These are phyloP conservation scores for Siderastrea radians DNA, from an alignment of 92 coral and sea anemone genomes.

Conservation along the genomic window DNA sequence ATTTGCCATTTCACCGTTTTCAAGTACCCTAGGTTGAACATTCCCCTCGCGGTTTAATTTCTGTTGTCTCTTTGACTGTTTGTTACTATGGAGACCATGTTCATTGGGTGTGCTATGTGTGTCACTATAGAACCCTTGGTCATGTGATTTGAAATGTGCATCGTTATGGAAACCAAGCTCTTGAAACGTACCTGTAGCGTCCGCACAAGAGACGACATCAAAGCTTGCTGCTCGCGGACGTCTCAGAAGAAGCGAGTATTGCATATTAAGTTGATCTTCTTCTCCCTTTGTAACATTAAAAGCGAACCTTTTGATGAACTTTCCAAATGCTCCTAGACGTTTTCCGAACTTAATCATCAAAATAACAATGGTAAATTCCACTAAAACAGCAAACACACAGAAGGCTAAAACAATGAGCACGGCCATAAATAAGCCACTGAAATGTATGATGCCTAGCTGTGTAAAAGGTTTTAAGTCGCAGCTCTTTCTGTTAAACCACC, in stretches of 20 bases:
- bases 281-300: constrained; percentile 50
- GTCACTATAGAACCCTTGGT: not conserved
- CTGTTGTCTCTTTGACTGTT: not conserved
- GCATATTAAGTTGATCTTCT: constrained; percentile 21
- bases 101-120: not conserved
- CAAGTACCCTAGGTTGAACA: not conserved
- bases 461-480: constrained; percentile 22
- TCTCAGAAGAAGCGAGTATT: constrained; percentile 19
- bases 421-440: constrained; percentile 78
- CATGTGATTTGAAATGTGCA: not conserved
- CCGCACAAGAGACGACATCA: not conserved
- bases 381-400: constrained; percentile 59
- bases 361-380: constrained; percentile 49
- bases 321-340: constrained; percentile 42
- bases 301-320: constrained; percentile 38
- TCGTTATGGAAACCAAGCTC: constrained; percentile 39
- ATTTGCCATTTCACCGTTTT: not conserved
- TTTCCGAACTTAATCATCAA: constrained; percentile 31
- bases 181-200: not conserved
- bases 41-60: not conserved
- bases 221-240: constrained; percentile 16
- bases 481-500: constrained; percentile 58
- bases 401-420: constrained; percentile 60
- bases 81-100: not conserved
- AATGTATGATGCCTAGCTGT: constrained; percentile 41